Evolutionary conservation across 2,888 invertebrate genomes (phyloP), one percentile per base, ranked within the genome.

Genomic region (Smittia sp.): DNA sequence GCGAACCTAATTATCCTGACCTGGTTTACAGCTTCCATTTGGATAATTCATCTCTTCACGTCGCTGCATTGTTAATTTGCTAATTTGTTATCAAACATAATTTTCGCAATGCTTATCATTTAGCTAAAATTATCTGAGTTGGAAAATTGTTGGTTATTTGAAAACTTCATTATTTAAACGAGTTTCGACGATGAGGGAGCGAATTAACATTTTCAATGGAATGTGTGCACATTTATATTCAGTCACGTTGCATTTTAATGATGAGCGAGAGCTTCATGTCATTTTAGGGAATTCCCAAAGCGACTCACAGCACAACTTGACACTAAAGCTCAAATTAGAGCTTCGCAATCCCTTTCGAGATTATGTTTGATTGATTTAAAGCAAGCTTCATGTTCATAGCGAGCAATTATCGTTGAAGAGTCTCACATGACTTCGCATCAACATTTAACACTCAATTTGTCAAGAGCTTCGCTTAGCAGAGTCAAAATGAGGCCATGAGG

Each of bases 371-470:
- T 58, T 58, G 58, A 58, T 58, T 58, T 18, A 13, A n/a, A 18
- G 7, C 22, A n/a, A 46, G 46, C 46, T 46, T 11, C 4, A 15
- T n/a, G 46, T 46, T 11, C 4, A 46, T 9, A 7, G 39, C 39
- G 39, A 13, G n/a, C 46, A 46, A 46, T 46, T 46, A 46, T 15
- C 46, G 7, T 39, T 39, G 2, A 46, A 11, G 11, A 46, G 4
- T n/a, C 9, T 22, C 20, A 22, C 22, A n/a, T 58, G n/a, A n/a
- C n/a, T n/a, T n/a, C n/a, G 58, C 58, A 58, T 22, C 22, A 22
- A 9, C 2, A 20, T 58, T 70, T 70, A 70, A 70, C 70, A 70
- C 70, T 20, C 70, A 70, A 70, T 70, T 70, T 70, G 32, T 58
- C 38, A 58, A 7, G 46, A 58, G 22, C 18, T n/a, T 6, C 18